Percentiles rank a stretch among this genome's conserved stretches.
Conservation (phyloP, 2,888 invertebrate genomes). For the Fabriciana adippe region DNA sequence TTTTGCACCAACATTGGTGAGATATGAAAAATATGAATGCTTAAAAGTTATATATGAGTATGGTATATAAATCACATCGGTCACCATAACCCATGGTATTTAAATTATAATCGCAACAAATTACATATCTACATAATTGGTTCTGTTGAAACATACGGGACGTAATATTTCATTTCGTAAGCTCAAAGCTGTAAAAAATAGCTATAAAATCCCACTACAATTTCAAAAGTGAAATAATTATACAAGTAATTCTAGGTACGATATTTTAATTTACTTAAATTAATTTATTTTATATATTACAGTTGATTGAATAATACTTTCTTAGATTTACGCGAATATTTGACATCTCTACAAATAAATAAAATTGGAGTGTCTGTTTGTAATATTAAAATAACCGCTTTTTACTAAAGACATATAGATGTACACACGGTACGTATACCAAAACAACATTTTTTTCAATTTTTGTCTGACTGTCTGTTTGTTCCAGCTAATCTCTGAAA, state of each 20-base stretch:
- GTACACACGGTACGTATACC: too few species aligned
- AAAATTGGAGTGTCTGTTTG: too few species aligned
- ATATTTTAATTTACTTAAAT: not conserved
- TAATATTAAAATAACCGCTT: too few species aligned
- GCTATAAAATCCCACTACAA: constrained; percentile 7
- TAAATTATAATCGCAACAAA: constrained; percentile 9
- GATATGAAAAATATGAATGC: not conserved
- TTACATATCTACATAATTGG: constrained; percentile 13
- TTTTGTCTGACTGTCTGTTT: too few species aligned
- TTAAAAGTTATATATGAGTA: not conserved
- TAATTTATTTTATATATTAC: not conserved
- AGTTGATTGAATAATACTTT: too few species aligned
- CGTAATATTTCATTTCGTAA: constrained; percentile 11
- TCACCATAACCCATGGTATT: constrained; percentile 13
- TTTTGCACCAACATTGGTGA: not conserved
- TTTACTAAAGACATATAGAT: too few species aligned
- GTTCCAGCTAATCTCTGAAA: too few species aligned
- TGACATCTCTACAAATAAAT: too few species aligned
- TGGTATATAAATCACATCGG: not conserved
- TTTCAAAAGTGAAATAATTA: not conserved
- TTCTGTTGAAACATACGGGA: constrained; percentile 11
- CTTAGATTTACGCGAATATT: too few species aligned
- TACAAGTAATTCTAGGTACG: not conserved
- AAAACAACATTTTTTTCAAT: too few species aligned
- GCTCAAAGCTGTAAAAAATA: not conserved